Base-by-base conservation (phyloP, 2,113 vertebrate species). In the Tragelaphus scriptus region DNA sequence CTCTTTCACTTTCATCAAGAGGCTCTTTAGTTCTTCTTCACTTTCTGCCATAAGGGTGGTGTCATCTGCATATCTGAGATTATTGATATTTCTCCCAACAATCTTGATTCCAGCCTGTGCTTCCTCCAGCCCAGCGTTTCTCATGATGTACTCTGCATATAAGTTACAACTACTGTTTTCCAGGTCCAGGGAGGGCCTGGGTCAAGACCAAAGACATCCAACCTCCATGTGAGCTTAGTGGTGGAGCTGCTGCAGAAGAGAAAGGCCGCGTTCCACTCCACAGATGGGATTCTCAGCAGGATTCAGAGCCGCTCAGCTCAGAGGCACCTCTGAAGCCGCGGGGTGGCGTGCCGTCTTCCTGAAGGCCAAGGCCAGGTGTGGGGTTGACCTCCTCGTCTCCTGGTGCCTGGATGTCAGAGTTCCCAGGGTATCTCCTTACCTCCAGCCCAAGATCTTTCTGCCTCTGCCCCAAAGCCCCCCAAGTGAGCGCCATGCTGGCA, bases 371-470 rank as follows among this genome's bases (percentile, higher is more conserved):
- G 26, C n/a, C 14, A 12, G 61, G 26, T 28, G 0, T 81, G 49
- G 17, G 7, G 61, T 23, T 7, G 12, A 5, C n/a, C 12, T 30
- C 23, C 23, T 26, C 2, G 0, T 19, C 26, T 49, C 65, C 13
- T 6, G 2, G n/a, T 21, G 7, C 55, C 44, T 71, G 6, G 19
- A 17, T 7, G 26, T 1, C 26, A 40, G 32, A 40, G 65, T 26
- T 8, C 6, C 55, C 25, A 1, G 56, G 17, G 6, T 10, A 0
- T 26, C 44, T 32, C 44, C 8, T 32, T 9, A 2, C 32, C 68
- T 13, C 11, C 1, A 11, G 55, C 92, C 82, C 55, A 5, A 1
- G 23, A 2, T n/a, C 71, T 16, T 47, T 0, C 16, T 28, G 55
- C n/a, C 17, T 0, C 13, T 7, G 12, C 55, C 56, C 56, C 36